Percentiles rank a stretch among this genome's conserved stretches.
Evolutionary conservation across 2,888 invertebrate species (phyloP).

Genomic region (Diabrotica balteata): DNA sequence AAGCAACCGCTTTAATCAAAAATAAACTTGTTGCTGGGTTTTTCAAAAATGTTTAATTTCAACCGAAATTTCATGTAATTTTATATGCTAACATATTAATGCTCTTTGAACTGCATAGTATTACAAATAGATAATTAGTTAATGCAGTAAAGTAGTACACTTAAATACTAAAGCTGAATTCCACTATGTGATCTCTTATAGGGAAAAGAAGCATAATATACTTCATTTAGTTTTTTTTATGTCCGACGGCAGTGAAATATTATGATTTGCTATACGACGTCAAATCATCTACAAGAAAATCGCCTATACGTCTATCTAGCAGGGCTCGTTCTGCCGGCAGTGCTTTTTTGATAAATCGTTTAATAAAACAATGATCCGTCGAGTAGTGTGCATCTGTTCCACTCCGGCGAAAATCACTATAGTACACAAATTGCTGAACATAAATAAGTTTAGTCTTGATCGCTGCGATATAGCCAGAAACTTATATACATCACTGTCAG

Average conservation of each 20-base stretch:
- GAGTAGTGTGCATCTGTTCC: constrained; percentile 29
- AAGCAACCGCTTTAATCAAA: too few species aligned
- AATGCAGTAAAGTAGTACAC: too few species aligned
- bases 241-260: constrained; percentile 4
- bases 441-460: constrained; percentile 34
- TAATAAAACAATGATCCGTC: constrained; percentile 38
- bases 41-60: too few species aligned
- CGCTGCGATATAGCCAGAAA: not conserved
- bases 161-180: too few species aligned
- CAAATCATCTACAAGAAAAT: constrained; percentile 6
- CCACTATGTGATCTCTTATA: too few species aligned
- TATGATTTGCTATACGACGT: constrained; percentile 5
- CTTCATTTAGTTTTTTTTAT: not conserved
- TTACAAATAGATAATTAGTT: too few species aligned
- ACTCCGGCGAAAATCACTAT: constrained; percentile 16
- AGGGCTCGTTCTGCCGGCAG: constrained; percentile 2
- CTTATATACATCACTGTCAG: too few species aligned
- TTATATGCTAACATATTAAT: too few species aligned
- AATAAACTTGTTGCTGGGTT: too few species aligned
- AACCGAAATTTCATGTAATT: too few species aligned
- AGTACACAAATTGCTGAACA: constrained; percentile 24
- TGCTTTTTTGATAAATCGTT: constrained; percentile 36
- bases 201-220: too few species aligned
- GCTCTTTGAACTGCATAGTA: too few species aligned
- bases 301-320: constrained; percentile 3